These are phyloP conservation scores for Columba janthina DNA, from an alignment of 2,113 vertebrate genomes.

Conservation along the genomic window DNA sequence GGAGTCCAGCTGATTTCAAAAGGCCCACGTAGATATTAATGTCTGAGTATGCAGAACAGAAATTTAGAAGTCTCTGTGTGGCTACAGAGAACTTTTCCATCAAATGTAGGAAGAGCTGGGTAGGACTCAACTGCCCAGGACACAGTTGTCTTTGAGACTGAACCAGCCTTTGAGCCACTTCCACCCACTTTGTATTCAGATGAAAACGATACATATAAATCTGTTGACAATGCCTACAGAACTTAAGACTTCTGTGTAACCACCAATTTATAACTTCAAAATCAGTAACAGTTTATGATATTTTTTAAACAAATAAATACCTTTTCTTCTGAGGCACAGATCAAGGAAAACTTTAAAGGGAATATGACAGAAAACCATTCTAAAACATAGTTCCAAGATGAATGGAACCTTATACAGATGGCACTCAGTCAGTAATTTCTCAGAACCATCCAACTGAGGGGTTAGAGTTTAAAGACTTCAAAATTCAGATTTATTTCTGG, in stretches of 20 bases:
- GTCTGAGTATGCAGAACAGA: background rate
- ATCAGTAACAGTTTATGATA: background rate
- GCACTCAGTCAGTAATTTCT: slow-evolving; percentile 7
- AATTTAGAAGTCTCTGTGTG: background rate
- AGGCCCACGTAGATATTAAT: background rate
- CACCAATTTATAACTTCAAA: background rate
- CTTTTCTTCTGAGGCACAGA: background rate
- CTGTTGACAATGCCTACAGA: background rate
- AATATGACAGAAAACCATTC: background rate
- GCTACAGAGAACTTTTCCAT: background rate
- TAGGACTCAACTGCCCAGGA: background rate
- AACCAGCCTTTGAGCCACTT: background rate
- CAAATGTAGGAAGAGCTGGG: background rate
- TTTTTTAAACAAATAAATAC: background rate
- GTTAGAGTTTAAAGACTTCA: slow-evolving; percentile 9
- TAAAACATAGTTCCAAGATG: background rate
- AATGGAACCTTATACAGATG: background rate
- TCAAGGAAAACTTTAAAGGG: background rate
- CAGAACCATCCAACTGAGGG: background rate
- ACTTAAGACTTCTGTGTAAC: background rate
- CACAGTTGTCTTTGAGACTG: background rate
- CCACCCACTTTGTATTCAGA: background rate
- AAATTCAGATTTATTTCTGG: slow-evolving; percentile 22
- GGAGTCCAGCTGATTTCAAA: background rate
- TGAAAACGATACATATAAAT: background rate